phyloP scores from a whole-genome alignment of 2,888 invertebrate species.

The Philhelius pedissequus region DNA sequence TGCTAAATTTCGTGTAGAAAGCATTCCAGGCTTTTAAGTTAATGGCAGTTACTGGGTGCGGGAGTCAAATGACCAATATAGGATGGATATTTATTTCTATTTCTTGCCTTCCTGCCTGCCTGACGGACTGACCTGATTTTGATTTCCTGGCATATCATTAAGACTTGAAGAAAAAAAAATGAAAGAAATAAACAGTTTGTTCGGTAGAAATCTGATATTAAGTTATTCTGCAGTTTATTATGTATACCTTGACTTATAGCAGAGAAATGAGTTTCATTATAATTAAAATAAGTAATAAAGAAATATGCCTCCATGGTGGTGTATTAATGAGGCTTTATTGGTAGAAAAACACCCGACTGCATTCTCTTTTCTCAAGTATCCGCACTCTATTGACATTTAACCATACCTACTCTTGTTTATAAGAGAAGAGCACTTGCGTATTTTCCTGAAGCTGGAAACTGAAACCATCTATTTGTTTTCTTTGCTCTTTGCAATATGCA shows the following conservation, averaged over 20 bases:
- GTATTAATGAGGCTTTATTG: neutral
- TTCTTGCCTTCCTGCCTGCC: neutral
- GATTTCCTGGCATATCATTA: slow-evolving; percentile 27
- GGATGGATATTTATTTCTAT: slow-evolving; percentile 22
- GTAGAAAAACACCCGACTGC: slow-evolving; percentile 26
- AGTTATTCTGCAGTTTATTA: too few relatives aligned
- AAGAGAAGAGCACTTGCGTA: slow-evolving; percentile 18
- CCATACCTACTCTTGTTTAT: neutral
- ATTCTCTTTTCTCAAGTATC: slow-evolving; percentile 49
- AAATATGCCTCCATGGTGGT: neutral
- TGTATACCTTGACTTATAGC: neutral
- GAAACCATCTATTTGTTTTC: slow-evolving; percentile 3
- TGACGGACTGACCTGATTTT: slow-evolving; percentile 31
- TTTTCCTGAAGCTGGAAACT: slow-evolving; percentile 7
- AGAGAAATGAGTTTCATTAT: slow-evolving; percentile 24
- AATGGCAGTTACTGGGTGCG: slow-evolving; percentile 26
- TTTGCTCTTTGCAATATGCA: slow-evolving; percentile 8
- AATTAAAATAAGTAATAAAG: slow-evolving; percentile 36
- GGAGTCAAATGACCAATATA: slow-evolving; percentile 37
- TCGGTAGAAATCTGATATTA: slow-evolving; percentile 24
- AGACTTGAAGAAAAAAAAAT: neutral
- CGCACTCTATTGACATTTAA: slow-evolving; percentile 58
- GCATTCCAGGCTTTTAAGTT: slow-evolving; percentile 18
- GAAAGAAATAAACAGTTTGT: neutral
- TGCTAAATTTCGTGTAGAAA: slow-evolving; percentile 32